A percentile compares a stretch with the other conserved stretches of the same genome.
phyloP scores from a whole-genome alignment of 1,140 invertebrate species.

The Heliothis virescens region DNA sequence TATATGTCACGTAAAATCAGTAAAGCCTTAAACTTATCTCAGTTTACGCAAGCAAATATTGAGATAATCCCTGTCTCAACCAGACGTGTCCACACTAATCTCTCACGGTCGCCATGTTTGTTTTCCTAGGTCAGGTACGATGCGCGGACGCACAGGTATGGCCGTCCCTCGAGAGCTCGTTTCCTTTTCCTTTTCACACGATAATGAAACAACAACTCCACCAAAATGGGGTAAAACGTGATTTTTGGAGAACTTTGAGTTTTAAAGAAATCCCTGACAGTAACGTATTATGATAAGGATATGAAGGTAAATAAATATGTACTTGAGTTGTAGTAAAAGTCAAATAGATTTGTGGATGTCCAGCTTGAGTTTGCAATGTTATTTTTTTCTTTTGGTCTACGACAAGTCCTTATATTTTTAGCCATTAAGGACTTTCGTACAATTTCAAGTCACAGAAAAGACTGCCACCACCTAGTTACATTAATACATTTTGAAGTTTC shows the following conservation, averaged over 20 bases:
- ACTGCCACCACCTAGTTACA: too few relatives aligned
- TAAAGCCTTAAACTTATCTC: background rate
- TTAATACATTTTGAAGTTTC: too few relatives aligned
- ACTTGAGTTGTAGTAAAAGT: slow-evolving; percentile 5
- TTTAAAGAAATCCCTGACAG: slow-evolving; percentile 35
- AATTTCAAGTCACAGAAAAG: too few relatives aligned
- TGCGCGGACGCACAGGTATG: slow-evolving; percentile 76
- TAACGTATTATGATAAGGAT: slow-evolving; percentile 29
- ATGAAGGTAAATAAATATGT: slow-evolving; percentile 31
- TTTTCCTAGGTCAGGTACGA: slow-evolving; percentile 83
- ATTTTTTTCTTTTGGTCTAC: background rate
- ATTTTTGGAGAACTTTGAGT: slow-evolving; percentile 20
- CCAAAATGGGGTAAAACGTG: slow-evolving; percentile 64
- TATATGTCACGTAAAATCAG: too few relatives aligned
- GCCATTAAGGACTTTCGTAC: too few relatives aligned
- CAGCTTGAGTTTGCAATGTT: slow-evolving; percentile 8
- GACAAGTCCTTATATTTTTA: background rate
- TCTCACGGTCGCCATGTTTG: slow-evolving; percentile 62
- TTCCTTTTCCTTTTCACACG: slow-evolving; percentile 79
- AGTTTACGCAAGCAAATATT: slow-evolving; percentile 14
- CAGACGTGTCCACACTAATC: slow-evolving; percentile 57
- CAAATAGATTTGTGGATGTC: slow-evolving; percentile 8
- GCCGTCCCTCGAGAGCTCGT: slow-evolving; percentile 68
- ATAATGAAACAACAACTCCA: slow-evolving; percentile 79
- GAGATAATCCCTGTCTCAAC: background rate